These are phyloP conservation scores for Tetrax tetrax DNA, from an alignment of 2,113 vertebrate species.

Conservation along the genomic window DNA sequence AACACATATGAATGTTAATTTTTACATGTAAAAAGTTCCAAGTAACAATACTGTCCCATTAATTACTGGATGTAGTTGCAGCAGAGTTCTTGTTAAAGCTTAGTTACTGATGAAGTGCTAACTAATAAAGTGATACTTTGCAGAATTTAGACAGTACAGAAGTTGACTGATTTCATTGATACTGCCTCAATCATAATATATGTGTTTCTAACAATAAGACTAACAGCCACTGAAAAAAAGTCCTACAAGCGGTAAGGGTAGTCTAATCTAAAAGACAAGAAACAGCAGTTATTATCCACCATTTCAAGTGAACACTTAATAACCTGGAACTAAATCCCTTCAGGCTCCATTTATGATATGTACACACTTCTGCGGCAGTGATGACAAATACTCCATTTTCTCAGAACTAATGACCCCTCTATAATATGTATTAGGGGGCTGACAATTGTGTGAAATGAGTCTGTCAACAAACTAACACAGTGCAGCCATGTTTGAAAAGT, in stretches of 20 bases:
- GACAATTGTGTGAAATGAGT: slow-evolving; percentile 50
- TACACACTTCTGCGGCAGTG: slow-evolving; percentile 43
- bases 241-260: neutral
- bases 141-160: neutral
- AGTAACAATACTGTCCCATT: neutral
- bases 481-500: slow-evolving; percentile 33
- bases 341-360: slow-evolving; percentile 62
- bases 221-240: slow-evolving; percentile 29
- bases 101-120: neutral
- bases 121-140: neutral
- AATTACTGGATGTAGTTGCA: neutral
- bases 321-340: slow-evolving; percentile 72
- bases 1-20: neutral
- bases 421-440: slow-evolving; percentile 28
- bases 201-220: slow-evolving; percentile 5
- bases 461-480: slow-evolving; percentile 47
- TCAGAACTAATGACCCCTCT: slow-evolving; percentile 64
- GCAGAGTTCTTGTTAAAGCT: neutral
- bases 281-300: slow-evolving; percentile 25
- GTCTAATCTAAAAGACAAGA: slow-evolving; percentile 47
- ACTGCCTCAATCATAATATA: neutral
- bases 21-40: neutral
- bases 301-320: slow-evolving; percentile 64
- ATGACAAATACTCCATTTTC: slow-evolving; percentile 62
- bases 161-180: neutral